phyloP scores from a whole-genome alignment of 2,888 invertebrate species.

The Sipha maydis region DNA sequence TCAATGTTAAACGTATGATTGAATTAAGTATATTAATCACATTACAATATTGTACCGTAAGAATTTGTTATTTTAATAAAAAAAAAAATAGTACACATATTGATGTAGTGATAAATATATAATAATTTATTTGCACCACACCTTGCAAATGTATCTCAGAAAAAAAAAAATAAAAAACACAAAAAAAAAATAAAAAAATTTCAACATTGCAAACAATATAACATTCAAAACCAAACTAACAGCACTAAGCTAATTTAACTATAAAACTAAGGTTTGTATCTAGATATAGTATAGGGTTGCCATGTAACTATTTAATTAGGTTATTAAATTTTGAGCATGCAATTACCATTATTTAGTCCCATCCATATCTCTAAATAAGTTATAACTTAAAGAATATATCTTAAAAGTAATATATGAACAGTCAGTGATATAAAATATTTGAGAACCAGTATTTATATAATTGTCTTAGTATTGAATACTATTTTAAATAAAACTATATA shows the following conservation, averaged over 20 bases:
- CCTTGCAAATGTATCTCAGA: not conserved
- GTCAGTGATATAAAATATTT: too few species aligned
- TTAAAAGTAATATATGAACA: not conserved
- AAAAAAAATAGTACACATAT: not conserved
- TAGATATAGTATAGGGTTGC: not conserved
- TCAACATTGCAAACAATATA: not conserved
- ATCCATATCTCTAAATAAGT: not conserved
- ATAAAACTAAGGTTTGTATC: not conserved
- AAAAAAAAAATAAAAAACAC: not conserved
- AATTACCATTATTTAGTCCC: not conserved
- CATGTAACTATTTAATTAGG: not conserved
- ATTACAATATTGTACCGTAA: slow-evolving; percentile 15
- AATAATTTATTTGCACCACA: slow-evolving; percentile 23
- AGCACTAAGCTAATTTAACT: not conserved
- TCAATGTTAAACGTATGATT: not conserved
- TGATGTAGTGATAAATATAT: not conserved
- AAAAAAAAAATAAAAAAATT: not conserved
- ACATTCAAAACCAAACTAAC: not conserved
- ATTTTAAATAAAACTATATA: too few species aligned
- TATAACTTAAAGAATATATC: not conserved
- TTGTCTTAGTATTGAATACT: too few species aligned
- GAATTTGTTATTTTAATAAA: not conserved
- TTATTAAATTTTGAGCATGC: not conserved
- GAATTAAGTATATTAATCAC: not conserved
- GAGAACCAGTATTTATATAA: too few species aligned